Conservation (phyloP, 2,113 vertebrate species). For the Muscicapa adusta region DNA sequence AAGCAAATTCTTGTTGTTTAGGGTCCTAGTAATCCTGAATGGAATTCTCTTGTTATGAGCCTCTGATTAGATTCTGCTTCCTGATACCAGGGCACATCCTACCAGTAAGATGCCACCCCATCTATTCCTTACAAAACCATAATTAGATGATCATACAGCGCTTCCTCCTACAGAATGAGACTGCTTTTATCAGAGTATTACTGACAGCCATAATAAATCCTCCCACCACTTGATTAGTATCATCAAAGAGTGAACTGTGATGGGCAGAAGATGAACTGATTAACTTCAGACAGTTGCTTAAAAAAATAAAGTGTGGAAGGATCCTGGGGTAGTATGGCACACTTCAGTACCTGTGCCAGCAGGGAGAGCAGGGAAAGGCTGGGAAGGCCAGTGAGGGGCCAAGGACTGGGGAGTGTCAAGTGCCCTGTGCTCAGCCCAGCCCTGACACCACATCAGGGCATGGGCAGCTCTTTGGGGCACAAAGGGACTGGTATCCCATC, state of each 20-base stretch:
- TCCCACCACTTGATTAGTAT: not conserved
- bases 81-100: not conserved
- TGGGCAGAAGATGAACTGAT: not conserved
- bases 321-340: fast-evolving
- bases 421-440: fast-evolving
- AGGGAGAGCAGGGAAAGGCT: not conserved
- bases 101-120: not conserved
- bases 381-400: not conserved
- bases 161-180: not conserved
- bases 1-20: not conserved
- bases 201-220: not conserved
- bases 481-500: not conserved
- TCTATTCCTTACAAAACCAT: not conserved
- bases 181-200: not conserved
- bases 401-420: not conserved
- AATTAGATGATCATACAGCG: fast-evolving
- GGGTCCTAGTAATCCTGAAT: not conserved
- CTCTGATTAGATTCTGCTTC: not conserved
- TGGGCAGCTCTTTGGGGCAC: fast-evolving
- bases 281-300: not conserved
- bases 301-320: not conserved
- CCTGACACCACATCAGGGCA: not conserved
- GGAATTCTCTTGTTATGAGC: not conserved
- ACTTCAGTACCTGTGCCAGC: not conserved
- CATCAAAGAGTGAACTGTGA: not conserved